Evolutionary conservation across 2,113 vertebrate species (phyloP).

Genomic region (Rhinopomastus cyanomelas): DNA sequence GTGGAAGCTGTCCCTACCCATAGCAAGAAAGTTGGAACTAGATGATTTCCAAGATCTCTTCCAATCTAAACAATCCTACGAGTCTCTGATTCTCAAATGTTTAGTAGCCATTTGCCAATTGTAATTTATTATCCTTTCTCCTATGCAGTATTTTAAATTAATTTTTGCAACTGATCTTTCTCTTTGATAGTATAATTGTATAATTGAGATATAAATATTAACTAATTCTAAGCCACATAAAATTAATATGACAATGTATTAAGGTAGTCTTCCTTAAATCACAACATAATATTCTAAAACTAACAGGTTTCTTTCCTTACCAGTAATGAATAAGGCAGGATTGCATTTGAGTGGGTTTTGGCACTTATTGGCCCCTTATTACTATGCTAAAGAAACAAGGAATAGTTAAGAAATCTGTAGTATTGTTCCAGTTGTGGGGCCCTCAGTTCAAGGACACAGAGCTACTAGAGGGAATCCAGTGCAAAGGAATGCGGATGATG

Average conservation of each 20-base stretch:
- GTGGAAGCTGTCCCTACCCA: too few relatives aligned
- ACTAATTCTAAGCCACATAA: background rate
- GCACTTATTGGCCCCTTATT: background rate
- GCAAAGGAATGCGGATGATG: too few relatives aligned
- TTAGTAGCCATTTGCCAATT: background rate
- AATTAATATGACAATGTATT: background rate
- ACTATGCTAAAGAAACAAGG: constrained; percentile 4
- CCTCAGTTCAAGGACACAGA: too few relatives aligned
- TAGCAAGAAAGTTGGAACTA: too few relatives aligned
- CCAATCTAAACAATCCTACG: too few relatives aligned
- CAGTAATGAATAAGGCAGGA: background rate
- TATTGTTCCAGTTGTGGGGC: too few relatives aligned
- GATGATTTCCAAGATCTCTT: too few relatives aligned
- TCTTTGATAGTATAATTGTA: background rate
- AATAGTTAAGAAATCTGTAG: constrained; percentile 22
- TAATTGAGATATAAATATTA: background rate
- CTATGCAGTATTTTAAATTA: background rate
- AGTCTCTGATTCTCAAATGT: background rate
- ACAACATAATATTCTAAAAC: background rate
- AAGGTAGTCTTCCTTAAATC: background rate
- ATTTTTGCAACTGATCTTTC: background rate
- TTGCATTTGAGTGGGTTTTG: background rate
- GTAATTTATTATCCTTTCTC: background rate
- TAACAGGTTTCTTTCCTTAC: background rate
- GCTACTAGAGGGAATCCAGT: too few relatives aligned